A percentile compares a stretch with the other conserved stretches of the same genome.
phyloP scores from a whole-genome alignment of 2,888 invertebrate genomes.

The Galeruca laticollis region DNA sequence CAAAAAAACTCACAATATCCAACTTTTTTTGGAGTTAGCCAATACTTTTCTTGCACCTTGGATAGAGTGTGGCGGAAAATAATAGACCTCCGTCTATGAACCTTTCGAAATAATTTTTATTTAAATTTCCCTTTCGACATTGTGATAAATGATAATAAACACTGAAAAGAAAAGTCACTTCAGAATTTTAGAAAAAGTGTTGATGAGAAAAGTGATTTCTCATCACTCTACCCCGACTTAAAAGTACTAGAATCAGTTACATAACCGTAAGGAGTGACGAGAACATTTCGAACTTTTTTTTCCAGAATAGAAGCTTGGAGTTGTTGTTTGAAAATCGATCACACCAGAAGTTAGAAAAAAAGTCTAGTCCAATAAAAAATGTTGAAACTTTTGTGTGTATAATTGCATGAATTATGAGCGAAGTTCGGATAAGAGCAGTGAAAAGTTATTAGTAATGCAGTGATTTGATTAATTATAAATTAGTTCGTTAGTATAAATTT shows the following conservation, averaged over 20 bases:
- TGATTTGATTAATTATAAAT: neutral
- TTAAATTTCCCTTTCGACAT: neutral
- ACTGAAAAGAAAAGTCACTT: neutral
- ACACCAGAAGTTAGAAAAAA: slow-evolving; percentile 48
- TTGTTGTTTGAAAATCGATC: slow-evolving; percentile 49
- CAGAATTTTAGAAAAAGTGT: neutral
- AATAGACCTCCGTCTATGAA: too few relatives aligned
- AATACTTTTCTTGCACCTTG: too few relatives aligned
- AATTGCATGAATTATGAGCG: slow-evolving; percentile 49
- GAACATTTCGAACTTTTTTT: slow-evolving; percentile 34
- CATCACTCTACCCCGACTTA: neutral
- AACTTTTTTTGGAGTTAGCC: too few relatives aligned
- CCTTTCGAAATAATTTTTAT: too few relatives aligned
- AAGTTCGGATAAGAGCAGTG: slow-evolving; percentile 30
- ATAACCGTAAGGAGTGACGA: slow-evolving; percentile 14
- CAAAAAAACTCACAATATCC: too few relatives aligned
- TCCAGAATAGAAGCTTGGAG: slow-evolving; percentile 40
- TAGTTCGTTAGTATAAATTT: neutral
- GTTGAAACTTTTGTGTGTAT: slow-evolving; percentile 43
- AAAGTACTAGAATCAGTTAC: slow-evolving; percentile 5
- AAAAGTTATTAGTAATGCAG: slow-evolving; percentile 11
- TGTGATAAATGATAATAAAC: too few relatives aligned
- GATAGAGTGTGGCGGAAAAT: too few relatives aligned
- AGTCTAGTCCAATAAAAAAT: slow-evolving; percentile 39
- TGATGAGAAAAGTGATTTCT: slow-evolving; percentile 18